phyloP scores from a whole-genome alignment of 2,888 invertebrate species.

The Aspidapion aeneum region DNA sequence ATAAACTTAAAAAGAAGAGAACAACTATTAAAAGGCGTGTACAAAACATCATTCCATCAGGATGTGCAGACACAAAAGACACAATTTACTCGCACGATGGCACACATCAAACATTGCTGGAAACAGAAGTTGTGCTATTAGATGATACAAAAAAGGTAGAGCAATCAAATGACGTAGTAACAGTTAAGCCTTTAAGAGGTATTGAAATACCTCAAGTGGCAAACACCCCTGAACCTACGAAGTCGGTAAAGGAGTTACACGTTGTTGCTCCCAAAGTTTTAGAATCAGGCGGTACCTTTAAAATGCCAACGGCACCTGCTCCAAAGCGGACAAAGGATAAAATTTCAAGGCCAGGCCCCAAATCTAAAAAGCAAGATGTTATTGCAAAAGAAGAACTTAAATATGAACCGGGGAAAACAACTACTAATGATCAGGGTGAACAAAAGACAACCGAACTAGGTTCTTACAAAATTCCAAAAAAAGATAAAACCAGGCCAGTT shows the following conservation, averaged over 20 bases:
- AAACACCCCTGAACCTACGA: not conserved
- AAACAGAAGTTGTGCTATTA: not conserved
- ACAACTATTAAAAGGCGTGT: not conserved
- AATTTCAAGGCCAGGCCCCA: too few species aligned
- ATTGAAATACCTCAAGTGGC: not conserved
- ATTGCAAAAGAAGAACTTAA: not conserved
- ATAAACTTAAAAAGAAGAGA: not conserved
- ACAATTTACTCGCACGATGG: not conserved
- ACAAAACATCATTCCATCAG: not conserved
- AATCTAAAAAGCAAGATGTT: too few species aligned
- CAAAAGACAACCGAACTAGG: not conserved
- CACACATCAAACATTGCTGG: not conserved
- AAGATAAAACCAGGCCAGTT: not conserved
- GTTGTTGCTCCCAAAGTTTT: not conserved
- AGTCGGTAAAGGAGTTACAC: not conserved
- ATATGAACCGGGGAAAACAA: not conserved
- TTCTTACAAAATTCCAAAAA: conserved; percentile 11
- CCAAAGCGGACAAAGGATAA: not conserved
- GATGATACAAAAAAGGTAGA: too few species aligned
- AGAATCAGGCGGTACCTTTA: conserved; percentile 1
- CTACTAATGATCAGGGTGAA: not conserved
- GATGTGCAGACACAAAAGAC: not conserved
- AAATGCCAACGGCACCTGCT: conserved; percentile 2
- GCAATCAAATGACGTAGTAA: too few species aligned
- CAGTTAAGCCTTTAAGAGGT: not conserved